Percentiles rank a stretch among this genome's conserved stretches.
Evolutionary conservation across 1,140 invertebrate genomes (phyloP).

Genomic region (Dolichoris vasculosae): DNA sequence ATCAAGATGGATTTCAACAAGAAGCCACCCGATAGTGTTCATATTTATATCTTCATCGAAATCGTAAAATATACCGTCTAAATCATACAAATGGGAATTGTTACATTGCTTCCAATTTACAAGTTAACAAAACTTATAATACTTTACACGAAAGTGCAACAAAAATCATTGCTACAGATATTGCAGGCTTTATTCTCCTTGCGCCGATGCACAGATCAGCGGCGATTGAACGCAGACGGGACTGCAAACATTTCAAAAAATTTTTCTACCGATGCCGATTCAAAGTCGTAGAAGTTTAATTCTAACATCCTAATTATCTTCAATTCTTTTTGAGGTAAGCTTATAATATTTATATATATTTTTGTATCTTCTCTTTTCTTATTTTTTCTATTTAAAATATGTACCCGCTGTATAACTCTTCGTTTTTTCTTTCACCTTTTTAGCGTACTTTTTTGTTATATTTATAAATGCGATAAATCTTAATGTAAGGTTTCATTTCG

Average conservation of each 20-base stretch:
- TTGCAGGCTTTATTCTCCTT: neutral
- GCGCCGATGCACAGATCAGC: conserved; percentile 9
- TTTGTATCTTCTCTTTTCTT: neutral
- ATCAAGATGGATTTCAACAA: conserved; percentile 20
- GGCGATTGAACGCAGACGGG: conserved; percentile 19
- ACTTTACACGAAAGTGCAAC: neutral
- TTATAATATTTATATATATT: neutral
- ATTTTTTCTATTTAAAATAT: neutral
- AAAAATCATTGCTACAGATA: neutral
- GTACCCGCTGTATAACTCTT: neutral
- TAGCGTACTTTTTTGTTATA: neutral
- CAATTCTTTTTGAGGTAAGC: neutral
- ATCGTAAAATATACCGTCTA: neutral
- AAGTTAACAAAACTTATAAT: neutral
- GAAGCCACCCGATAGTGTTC: neutral
- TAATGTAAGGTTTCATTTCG: conserved; percentile 10
- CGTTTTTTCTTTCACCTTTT: neutral
- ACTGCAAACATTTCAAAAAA: conserved; percentile 13
- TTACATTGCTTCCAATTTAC: neutral
- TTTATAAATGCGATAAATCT: conserved; percentile 4
- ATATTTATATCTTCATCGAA: neutral
- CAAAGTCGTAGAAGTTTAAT: neutral
- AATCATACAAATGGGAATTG: conserved; percentile 5
- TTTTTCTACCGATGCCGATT: conserved; percentile 8
- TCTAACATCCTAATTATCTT: conserved; percentile 5